Evolutionary conservation across 2,888 invertebrate species (phyloP).

Genomic region (Eurytoma californica): DNA sequence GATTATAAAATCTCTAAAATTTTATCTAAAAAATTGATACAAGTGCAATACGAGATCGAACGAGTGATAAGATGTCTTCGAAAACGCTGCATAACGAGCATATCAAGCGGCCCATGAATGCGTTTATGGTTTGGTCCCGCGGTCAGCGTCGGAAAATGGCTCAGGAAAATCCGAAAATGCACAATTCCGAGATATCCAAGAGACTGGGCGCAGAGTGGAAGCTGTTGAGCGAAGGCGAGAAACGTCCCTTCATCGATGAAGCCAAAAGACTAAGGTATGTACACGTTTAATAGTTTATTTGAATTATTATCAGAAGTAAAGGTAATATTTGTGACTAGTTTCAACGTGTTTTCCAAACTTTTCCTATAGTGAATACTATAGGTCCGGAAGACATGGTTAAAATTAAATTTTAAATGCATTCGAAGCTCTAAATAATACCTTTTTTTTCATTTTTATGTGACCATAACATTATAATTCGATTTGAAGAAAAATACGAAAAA

Average conservation of each 20-base stretch:
- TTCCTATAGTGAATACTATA: too few relatives aligned
- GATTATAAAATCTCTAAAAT: too few relatives aligned
- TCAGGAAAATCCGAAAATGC: constrained; percentile 95
- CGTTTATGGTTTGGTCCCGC: constrained; percentile 95
- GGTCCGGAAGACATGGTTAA: too few relatives aligned
- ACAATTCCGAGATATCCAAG: constrained; percentile 93
- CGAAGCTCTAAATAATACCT: too few relatives aligned
- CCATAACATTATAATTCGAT: too few relatives aligned
- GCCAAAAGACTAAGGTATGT: constrained; percentile 89
- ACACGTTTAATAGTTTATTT: constrained; percentile 9
- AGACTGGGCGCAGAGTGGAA: constrained; percentile 93
- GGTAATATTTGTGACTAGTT: not conserved
- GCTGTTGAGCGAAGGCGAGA: constrained; percentile 88
- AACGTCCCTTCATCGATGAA: constrained; percentile 93
- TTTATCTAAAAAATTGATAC: constrained; percentile 2
- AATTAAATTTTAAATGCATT: too few relatives aligned
- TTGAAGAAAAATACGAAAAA: too few relatives aligned
- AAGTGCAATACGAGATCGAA: not conserved
- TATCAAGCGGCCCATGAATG: constrained; percentile 96
- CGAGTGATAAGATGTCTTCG: constrained; percentile 62
- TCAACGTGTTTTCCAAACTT: too few relatives aligned
- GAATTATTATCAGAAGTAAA: not conserved
- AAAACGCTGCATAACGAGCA: constrained; percentile 80
- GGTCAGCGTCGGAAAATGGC: constrained; percentile 94
- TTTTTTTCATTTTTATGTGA: too few relatives aligned